phyloP scores from a whole-genome alignment of 2,797 vertebrate species.

The Fistularia commersonii region DNA sequence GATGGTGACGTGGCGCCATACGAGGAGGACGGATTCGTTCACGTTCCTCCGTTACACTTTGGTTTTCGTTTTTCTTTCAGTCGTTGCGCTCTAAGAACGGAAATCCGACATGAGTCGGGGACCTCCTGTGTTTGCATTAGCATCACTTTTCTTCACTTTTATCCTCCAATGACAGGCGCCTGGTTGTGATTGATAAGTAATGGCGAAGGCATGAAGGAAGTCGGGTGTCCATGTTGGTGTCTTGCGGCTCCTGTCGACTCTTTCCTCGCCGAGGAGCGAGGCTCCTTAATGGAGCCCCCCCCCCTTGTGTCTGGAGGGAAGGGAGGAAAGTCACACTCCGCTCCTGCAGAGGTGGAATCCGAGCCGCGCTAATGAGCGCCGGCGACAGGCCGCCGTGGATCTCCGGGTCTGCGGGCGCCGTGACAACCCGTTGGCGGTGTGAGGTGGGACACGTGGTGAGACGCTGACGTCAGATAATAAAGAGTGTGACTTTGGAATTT shows the following conservation, averaged over 20 bases:
- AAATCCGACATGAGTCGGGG: constrained; percentile 30
- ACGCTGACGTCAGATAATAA: too few relatives aligned
- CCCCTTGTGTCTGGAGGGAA: constrained; percentile 20
- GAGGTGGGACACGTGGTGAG: too few relatives aligned
- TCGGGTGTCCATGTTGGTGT: constrained; percentile 5
- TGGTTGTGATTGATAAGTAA: constrained; percentile 48
- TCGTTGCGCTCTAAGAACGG: constrained; percentile 25
- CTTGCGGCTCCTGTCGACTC: constrained; percentile 28
- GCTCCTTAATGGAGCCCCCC: constrained; percentile 44
- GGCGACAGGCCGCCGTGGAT: constrained; percentile 27
- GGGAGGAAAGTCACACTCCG: constrained; percentile 27
- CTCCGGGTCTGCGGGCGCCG: too few relatives aligned
- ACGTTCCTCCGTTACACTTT: too few relatives aligned
- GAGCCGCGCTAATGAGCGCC: constrained; percentile 40
- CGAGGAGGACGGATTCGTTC: too few relatives aligned
- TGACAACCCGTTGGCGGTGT: too few relatives aligned
- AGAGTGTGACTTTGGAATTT: too few relatives aligned
- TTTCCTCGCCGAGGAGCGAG: constrained; percentile 18
- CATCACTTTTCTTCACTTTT: constrained; percentile 8
- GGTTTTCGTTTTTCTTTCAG: too few relatives aligned
- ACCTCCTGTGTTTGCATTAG: constrained; percentile 24
- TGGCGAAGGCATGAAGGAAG: constrained; percentile 26
- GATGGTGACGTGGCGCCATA: too few relatives aligned
- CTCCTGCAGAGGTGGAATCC: constrained; percentile 20
- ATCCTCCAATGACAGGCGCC: constrained; percentile 27